These are phyloP conservation scores for Himantopus leucocephalus DNA, from an alignment of 2,113 vertebrate species.

Conservation along the genomic window DNA sequence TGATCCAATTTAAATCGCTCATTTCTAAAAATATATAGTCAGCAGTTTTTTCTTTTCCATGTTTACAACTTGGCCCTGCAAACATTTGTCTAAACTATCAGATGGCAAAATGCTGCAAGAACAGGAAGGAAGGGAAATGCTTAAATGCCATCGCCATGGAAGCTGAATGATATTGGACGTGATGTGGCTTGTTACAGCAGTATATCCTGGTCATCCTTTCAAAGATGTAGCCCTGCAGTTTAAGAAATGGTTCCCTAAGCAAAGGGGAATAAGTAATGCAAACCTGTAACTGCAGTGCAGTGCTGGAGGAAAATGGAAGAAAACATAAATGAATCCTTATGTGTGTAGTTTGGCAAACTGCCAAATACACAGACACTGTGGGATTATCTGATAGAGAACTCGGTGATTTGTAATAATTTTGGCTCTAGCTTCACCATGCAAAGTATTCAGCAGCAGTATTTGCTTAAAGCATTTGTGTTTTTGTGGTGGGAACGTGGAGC, in stretches of 20 bases:
- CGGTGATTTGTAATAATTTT: not conserved
- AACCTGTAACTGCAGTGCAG: not conserved
- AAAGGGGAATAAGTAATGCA: not conserved
- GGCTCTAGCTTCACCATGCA: not conserved
- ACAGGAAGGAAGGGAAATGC: not conserved
- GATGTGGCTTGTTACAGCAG: not conserved
- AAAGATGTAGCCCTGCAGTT: not conserved
- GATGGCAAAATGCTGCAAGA: not conserved
- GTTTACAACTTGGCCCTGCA: not conserved
- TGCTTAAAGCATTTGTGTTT: not conserved
- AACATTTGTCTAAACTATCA: not conserved
- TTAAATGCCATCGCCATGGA: slow-evolving; percentile 21
- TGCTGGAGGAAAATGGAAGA: not conserved
- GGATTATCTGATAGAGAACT: not conserved
- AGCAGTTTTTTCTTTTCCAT: not conserved
- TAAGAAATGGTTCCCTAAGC: not conserved
- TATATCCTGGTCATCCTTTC: not conserved
- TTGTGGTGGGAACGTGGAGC: not conserved
- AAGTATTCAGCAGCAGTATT: not conserved
- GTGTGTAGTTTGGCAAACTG: not conserved
- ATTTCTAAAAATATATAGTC: not conserved
- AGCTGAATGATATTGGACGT: not conserved
- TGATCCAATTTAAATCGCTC: not conserved
- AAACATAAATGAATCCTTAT: not conserved
- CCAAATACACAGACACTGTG: not conserved